Percentiles rank a stretch among this genome's conserved stretches.
phyloP scores from a whole-genome alignment of 2,113 vertebrate species.

The Siniperca chuatsi region DNA sequence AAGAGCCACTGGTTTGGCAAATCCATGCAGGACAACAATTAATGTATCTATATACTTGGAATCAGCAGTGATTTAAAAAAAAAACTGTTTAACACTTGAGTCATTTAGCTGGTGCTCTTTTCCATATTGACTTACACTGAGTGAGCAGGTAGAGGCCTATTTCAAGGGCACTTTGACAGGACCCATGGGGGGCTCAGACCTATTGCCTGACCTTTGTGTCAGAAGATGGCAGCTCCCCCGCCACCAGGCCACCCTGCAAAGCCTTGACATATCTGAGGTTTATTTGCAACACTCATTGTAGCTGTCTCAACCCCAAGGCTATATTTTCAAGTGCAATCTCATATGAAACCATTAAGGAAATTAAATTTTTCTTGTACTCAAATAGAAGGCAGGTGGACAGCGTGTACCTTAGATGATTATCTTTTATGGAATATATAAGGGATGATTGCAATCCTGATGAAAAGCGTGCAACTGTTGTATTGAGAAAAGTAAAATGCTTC shows the following conservation, averaged over 20 bases:
- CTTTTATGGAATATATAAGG: conserved; percentile 31
- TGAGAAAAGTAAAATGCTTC: conserved; percentile 19
- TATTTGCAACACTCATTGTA: conserved; percentile 48
- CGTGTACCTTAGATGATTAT: conserved; percentile 18
- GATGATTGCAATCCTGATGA: not conserved
- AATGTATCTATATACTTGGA: conserved; percentile 5
- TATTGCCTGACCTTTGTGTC: conserved; percentile 38
- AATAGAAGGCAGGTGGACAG: conserved; percentile 32
- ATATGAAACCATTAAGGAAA: conserved; percentile 69
- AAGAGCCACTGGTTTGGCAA: conserved; percentile 1
- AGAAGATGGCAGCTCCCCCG: not conserved
- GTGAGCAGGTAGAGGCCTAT: conserved; percentile 7
- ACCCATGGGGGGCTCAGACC: not conserved
- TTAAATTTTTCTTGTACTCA: conserved; percentile 42
- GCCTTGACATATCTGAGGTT: conserved; percentile 42
- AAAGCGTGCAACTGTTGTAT: not conserved
- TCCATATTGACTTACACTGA: not conserved
- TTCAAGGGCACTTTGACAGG: conserved; percentile 25
- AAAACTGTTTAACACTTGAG: not conserved
- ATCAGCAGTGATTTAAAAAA: not conserved
- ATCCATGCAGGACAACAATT: conserved; percentile 31
- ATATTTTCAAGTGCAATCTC: conserved; percentile 57
- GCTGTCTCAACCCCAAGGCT: conserved; percentile 22
- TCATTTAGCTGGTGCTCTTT: conserved; percentile 1
- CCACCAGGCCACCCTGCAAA: conserved; percentile 15